Base-by-base conservation (phyloP, 30 jellyfish, hydroid and myxozoan species). In the Pseudorhiza aurosa region DNA sequence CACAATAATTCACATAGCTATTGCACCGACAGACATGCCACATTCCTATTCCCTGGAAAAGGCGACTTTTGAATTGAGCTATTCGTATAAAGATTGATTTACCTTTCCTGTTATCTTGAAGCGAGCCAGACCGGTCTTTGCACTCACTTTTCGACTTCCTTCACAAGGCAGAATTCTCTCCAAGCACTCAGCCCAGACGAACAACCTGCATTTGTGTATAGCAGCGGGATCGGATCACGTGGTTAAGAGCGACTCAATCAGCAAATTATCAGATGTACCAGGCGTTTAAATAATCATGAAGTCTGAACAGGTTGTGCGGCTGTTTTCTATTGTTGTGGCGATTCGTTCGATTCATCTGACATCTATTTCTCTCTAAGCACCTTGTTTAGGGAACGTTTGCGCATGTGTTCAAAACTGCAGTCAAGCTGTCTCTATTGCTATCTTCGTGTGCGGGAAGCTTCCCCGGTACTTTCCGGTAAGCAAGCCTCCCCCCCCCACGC, bases 221-320 rank as follows among this genome's bases (percentile, higher is more conserved):
- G 53, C 82, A 82, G 69, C 90, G 82, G 62, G 82, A 60, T 65
- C 43, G 43, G 18, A 47, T 63, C 90, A 78, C 90, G 82, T 78
- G 90, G 51, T 39, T 25, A 4, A 33, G 24, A 53, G n/a, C n/a
- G 44, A 36, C 55, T 56, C 77, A 68, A 68, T 73, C 86, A 37
- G 64, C 49, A 49, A 73, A 73, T 73, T 19, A 49, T 10, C 40
- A 51, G 74, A 50, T 50, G 24, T 17, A 21, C 22, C 7, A 49
- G 26, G 64, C 60, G 59, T 49, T 73, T 53, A 73, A 73, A 43
- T 49, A 73, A 73, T 73, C 45, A 73, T 73, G 86, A 73, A 32
- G 12, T 18, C 43, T 9, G 39, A 75, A 36, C 86, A 73, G 86
- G 86, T 73, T 53, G 32, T 12, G 18, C 44, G 67, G 58, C 21